Evolutionary conservation across 2,888 invertebrate genomes (phyloP), one percentile per base, ranked within the genome.

Genomic region (Stomorhina lunata): DNA sequence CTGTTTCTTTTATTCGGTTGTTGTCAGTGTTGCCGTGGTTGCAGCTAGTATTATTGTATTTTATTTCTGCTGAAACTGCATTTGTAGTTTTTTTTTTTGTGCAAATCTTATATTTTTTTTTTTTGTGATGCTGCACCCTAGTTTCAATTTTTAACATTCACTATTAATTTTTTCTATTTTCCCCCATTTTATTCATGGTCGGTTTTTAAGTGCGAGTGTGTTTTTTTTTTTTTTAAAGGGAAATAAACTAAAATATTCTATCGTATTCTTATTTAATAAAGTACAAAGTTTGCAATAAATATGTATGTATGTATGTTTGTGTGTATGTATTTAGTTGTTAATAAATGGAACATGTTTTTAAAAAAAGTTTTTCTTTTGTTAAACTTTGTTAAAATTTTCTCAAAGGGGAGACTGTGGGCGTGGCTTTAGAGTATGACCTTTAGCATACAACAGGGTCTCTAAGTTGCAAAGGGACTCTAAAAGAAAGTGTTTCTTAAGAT

Each of bases 51-150:
- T 43, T 45, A 32, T 69, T 80, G 34, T 59, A 27, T 65, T 57
- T 65, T 66, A 65, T 55, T 75, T 32, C 2, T 53, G 17, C 17
- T 75, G 55, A 43, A 55, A 34, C 55, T 75, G 29, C 40, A 55
- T 12, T 63, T 68, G 63, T 59, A 37, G 37, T 40, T 55, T 7
- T 72, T n/a, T n/a, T n/a, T n/a, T n/a, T n/a, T n/a, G n/a, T 77
- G 68, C 61, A 63, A 66, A 32, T 66, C 29, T 17, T 66, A n/a
- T n/a, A n/a, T n/a, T n/a, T n/a, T n/a, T n/a, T n/a, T n/a, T n/a
- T n/a, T n/a, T 72, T 69, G 68, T 63, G 63, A 69, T 69, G 45
- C 68, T 75, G 61, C 73, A 61, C 75, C 81, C 81, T 45, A 63
- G 75, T 80, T 75, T 53, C 10, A 40, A 27, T 61, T 34, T 61